A percentile compares a stretch with the other conserved stretches of the same genome.
These are phyloP conservation scores for Epinephelus moara DNA, from an alignment of 2,113 vertebrate genomes.

Conservation along the genomic window DNA sequence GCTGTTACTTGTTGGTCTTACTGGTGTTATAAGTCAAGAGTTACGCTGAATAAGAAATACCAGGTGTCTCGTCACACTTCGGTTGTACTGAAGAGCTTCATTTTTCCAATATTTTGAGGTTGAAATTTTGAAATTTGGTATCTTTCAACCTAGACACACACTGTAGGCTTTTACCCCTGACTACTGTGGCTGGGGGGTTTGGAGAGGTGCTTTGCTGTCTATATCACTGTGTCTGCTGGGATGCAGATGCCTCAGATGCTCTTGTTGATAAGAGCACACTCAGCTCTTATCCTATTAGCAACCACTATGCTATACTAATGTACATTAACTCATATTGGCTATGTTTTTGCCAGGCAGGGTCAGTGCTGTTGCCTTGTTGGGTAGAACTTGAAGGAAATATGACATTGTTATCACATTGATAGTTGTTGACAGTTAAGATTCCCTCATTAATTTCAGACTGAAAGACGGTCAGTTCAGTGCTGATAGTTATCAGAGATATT, in stretches of 20 bases:
- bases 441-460: not conserved
- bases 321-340: constrained; percentile 10
- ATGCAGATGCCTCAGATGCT: constrained; percentile 38
- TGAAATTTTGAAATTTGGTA: not conserved
- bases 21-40: constrained; percentile 8
- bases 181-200: not conserved
- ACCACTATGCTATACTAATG: constrained; percentile 30
- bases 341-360: not conserved
- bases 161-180: constrained; percentile 50
- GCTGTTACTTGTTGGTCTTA: constrained; percentile 40
- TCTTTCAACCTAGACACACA: constrained; percentile 57
- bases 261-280: constrained; percentile 19
- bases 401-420: constrained; percentile 48
- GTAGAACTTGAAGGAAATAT: constrained; percentile 10
- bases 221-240: constrained; percentile 55
- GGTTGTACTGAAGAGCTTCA: not conserved
- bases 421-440: not conserved
- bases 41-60: not conserved
- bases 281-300: not conserved
- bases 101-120: not conserved
- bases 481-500: not conserved
- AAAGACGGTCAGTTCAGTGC: not conserved
- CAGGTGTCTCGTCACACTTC: not conserved
- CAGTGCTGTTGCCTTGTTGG: not conserved
- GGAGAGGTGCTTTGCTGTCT: constrained; percentile 52